Percentiles rank a stretch among this genome's conserved stretches.
These are phyloP conservation scores for Dromius quadrimaculatus DNA, from an alignment of 2,888 invertebrate species.

Conservation along the genomic window DNA sequence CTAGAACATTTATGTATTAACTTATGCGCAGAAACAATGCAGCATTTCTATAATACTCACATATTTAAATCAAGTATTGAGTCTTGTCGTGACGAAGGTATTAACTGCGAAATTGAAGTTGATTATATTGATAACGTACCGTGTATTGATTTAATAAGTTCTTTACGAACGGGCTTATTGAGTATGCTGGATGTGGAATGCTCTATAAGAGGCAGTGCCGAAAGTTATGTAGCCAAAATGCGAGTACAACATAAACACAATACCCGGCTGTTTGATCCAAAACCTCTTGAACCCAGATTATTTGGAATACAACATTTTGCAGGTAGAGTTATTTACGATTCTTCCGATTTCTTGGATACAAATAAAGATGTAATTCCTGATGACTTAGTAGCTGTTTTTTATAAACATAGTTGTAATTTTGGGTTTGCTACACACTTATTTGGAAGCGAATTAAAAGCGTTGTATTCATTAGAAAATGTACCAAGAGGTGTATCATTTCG, in stretches of 20 bases:
- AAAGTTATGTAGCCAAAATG: slow-evolving; percentile 84
- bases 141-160: slow-evolving; percentile 94
- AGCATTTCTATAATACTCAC: slow-evolving; percentile 97
- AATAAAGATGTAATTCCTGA: slow-evolving; percentile 94
- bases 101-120: slow-evolving; percentile 88
- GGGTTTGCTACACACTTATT: slow-evolving; percentile 98
- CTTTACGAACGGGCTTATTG: slow-evolving; percentile 89
- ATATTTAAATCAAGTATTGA: slow-evolving; percentile 95
- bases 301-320: slow-evolving; percentile 95
- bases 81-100: slow-evolving; percentile 93
- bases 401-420: slow-evolving; percentile 92
- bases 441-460: slow-evolving; percentile 88
- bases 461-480: slow-evolving; percentile 80
- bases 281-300: slow-evolving; percentile 81
- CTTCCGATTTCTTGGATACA: slow-evolving; percentile 88
- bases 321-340: slow-evolving; percentile 88
- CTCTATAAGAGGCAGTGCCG: slow-evolving; percentile 83
- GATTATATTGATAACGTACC: slow-evolving; percentile 96
- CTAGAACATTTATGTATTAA: slow-evolving; percentile 95
- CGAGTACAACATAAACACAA: slow-evolving; percentile 86
- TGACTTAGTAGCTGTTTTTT: slow-evolving; percentile 92
- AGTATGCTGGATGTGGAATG: slow-evolving; percentile 94
- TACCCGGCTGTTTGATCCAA: slow-evolving; percentile 82
- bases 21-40: slow-evolving; percentile 96
- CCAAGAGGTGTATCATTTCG: slow-evolving; percentile 86